These are phyloP conservation scores for Loripinus fragilis DNA, from an alignment of 2,888 invertebrate species.

Conservation along the genomic window DNA sequence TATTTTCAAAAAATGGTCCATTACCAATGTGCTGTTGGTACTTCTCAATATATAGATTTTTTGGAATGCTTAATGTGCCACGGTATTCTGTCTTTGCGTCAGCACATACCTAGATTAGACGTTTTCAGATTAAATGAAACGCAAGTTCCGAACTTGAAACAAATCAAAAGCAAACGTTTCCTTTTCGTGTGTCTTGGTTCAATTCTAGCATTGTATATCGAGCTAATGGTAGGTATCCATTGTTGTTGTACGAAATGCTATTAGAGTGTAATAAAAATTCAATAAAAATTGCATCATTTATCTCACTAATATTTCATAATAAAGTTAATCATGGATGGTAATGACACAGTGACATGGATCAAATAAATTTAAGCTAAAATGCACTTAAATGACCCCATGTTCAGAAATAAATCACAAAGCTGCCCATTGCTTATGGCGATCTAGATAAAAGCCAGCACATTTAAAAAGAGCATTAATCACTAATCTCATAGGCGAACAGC, in stretches of 20 bases:
- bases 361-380: constrained; percentile 18
- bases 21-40: too few species aligned
- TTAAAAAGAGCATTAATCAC: too few species aligned
- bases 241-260: not conserved
- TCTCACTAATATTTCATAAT: constrained; percentile 36
- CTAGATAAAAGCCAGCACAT: too few species aligned
- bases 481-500: not conserved
- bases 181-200: not conserved
- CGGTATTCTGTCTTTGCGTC: too few species aligned
- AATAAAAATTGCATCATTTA: constrained; percentile 34
- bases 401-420: not conserved
- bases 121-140: too few species aligned
- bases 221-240: not conserved
- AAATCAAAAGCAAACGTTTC: too few species aligned
- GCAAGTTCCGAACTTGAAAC: too few species aligned
- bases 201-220: not conserved
- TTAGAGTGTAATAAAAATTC: constrained; percentile 24
- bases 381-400: constrained; percentile 23
- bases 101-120: too few species aligned
- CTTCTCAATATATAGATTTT: too few species aligned
- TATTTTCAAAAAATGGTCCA: too few species aligned
- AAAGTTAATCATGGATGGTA: constrained; percentile 1
- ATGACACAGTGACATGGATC: constrained; percentile 18
- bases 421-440: not conserved
- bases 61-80: too few species aligned